phyloP scores from a whole-genome alignment of 1,140 invertebrate genomes.

The Drosophila nigromelanica region DNA sequence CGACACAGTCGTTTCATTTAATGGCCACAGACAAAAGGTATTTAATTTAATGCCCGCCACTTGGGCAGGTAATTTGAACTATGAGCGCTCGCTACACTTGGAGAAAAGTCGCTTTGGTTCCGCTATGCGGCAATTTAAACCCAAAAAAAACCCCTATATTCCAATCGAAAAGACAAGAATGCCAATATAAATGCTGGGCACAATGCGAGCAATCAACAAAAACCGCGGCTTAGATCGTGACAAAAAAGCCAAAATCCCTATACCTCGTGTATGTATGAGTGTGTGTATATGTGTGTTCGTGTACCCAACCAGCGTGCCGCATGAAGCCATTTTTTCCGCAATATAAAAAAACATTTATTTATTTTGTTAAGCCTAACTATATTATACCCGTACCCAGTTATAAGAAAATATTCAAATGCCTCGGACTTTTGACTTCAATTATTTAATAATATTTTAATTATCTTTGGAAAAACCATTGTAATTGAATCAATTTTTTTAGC shows the following conservation, averaged over 20 bases:
- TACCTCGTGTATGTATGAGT: constrained; percentile 9
- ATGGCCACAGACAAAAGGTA: constrained; percentile 76
- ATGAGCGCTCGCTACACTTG: constrained; percentile 46
- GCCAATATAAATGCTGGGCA: constrained; percentile 69
- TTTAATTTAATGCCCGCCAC: constrained; percentile 76
- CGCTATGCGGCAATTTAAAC: background rate
- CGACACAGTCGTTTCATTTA: constrained; percentile 58
- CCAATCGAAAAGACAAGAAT: constrained; percentile 64
- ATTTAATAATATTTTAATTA: background rate
- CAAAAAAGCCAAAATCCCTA: constrained; percentile 66
- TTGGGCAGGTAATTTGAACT: constrained; percentile 75
- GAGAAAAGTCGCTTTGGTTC: constrained; percentile 22
- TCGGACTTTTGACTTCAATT: background rate
- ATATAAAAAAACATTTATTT: background rate
- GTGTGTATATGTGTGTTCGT: background rate
- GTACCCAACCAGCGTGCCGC: constrained; percentile 10
- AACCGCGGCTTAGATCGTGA: constrained; percentile 70
- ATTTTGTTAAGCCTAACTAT: background rate
- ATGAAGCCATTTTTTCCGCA: constrained; percentile 37
- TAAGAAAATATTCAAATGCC: background rate
- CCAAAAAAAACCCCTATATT: constrained; percentile 11
- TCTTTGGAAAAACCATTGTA: too few relatives aligned
- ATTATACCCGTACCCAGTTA: background rate
- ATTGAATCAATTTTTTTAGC: too few relatives aligned
- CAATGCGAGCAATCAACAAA: constrained; percentile 54